A percentile compares a stretch with the other conserved stretches of the same genome.
These are phyloP conservation scores for Erythrocebus patas DNA, from an alignment of 2,113 vertebrate genomes.

Conservation along the genomic window DNA sequence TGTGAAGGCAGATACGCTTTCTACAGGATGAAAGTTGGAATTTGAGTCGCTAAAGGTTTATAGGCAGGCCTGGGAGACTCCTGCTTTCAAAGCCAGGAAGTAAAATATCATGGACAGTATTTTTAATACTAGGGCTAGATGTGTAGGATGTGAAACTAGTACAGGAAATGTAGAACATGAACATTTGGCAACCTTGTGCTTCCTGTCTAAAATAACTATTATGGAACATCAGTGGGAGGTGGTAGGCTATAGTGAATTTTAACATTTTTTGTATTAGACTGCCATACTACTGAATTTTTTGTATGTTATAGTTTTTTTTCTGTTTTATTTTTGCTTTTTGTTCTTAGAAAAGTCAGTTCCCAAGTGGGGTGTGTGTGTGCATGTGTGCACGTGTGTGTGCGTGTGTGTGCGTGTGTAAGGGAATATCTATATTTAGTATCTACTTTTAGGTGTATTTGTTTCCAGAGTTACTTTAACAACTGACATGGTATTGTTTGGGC, in stretches of 20 bases:
- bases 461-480: conserved; percentile 44
- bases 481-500: conserved; percentile 44
- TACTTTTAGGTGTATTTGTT: conserved; percentile 56
- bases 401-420: not conserved
- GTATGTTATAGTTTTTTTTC: not conserved
- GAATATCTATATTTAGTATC: conserved; percentile 55
- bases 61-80: not conserved
- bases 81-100: conserved; percentile 40
- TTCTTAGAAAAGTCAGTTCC: conserved; percentile 30
- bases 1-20: conserved; percentile 33
- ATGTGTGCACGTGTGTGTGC: not conserved
- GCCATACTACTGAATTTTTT: conserved; percentile 26
- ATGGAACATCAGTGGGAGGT: conserved; percentile 41
- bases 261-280: conserved; percentile 37
- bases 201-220: conserved; percentile 61
- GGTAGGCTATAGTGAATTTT: conserved; percentile 40
- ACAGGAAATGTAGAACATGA: conserved; percentile 52
- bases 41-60: conserved; percentile 32
- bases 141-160: conserved; percentile 49
- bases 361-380: not conserved
- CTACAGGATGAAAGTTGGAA: conserved; percentile 36
- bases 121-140: conserved; percentile 50
- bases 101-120: conserved; percentile 33
- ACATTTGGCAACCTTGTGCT: conserved; percentile 55
- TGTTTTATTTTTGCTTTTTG: conserved; percentile 12